Conservation (phyloP, 1,140 invertebrate species). For the Calliopsis andreniformis region DNA sequence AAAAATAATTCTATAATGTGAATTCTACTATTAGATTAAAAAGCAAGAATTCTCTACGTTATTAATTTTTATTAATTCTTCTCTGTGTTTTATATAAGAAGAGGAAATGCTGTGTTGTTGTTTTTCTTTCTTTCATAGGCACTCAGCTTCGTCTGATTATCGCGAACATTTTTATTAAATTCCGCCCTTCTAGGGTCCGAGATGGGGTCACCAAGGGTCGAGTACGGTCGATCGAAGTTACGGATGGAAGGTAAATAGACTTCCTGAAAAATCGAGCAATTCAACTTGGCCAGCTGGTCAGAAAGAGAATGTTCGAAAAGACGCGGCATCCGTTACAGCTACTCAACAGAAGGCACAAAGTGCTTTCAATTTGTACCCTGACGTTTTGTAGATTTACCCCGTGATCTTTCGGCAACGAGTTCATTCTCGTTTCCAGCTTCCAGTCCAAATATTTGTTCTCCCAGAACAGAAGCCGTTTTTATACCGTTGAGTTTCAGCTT, state of each 20-base stretch:
- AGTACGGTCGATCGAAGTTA: constrained; percentile 29
- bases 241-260: constrained; percentile 56
- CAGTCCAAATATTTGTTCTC: not conserved
- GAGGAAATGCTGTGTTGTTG: not conserved
- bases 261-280: constrained; percentile 59
- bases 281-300: constrained; percentile 13
- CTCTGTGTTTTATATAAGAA: not conserved
- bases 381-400: constrained; percentile 27
- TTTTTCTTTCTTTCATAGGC: not conserved
- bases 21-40: not conserved
- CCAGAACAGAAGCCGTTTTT: not conserved
- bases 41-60: not conserved
- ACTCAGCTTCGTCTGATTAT: not conserved
- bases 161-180: constrained; percentile 47
- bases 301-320: constrained; percentile 14
- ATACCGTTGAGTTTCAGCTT: too few relatives aligned
- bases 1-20: too few relatives aligned
- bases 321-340: constrained; percentile 41
- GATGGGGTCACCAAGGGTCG: constrained; percentile 16
- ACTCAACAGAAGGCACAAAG: constrained; percentile 41
- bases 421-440: not conserved
- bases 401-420: constrained; percentile 17
- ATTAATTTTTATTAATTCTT: not conserved
- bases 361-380: constrained; percentile 47
- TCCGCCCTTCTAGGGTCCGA: not conserved